Conservation (phyloP, 1,140 invertebrate species). For the Monochamus saltuarius region DNA sequence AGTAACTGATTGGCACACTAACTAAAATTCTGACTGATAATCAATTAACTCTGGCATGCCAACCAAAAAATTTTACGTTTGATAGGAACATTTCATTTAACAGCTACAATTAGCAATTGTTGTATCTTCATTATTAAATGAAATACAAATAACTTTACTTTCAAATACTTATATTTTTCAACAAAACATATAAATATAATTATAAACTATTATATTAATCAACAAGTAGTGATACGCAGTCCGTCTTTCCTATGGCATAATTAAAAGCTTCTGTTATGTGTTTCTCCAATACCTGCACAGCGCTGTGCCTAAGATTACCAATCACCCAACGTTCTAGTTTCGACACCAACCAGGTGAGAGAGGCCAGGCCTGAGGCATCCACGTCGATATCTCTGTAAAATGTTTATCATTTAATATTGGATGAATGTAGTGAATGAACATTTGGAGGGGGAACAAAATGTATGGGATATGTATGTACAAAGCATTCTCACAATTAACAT, state of each 20-base stretch:
- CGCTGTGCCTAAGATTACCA: constrained; percentile 33
- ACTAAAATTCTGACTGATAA: too few relatives aligned
- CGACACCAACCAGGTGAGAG: constrained; percentile 40
- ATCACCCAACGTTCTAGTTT: constrained; percentile 39
- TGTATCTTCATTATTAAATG: too few relatives aligned
- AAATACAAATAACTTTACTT: constrained; percentile 1
- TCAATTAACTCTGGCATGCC: too few relatives aligned
- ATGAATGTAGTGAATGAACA: too few relatives aligned
- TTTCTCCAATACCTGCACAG: constrained; percentile 29
- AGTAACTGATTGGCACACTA: too few relatives aligned
- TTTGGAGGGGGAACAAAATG: too few relatives aligned
- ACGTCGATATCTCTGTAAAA: constrained; percentile 41
- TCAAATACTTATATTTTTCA: background rate
- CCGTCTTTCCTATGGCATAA: constrained; percentile 30
- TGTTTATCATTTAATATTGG: background rate
- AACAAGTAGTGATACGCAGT: constrained; percentile 18
- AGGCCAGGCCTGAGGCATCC: constrained; percentile 38
- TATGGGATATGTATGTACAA: too few relatives aligned
- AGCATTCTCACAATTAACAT: too few relatives aligned
- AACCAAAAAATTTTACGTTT: too few relatives aligned
- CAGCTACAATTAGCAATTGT: too few relatives aligned
- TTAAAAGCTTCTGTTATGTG: constrained; percentile 33
- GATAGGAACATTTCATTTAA: too few relatives aligned
- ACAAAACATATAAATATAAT: background rate
- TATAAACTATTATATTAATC: background rate